Percentiles rank a stretch among this genome's conserved stretches.
Evolutionary conservation across 2,113 vertebrate species (phyloP).

Genomic region (Empidonax alnorum): DNA sequence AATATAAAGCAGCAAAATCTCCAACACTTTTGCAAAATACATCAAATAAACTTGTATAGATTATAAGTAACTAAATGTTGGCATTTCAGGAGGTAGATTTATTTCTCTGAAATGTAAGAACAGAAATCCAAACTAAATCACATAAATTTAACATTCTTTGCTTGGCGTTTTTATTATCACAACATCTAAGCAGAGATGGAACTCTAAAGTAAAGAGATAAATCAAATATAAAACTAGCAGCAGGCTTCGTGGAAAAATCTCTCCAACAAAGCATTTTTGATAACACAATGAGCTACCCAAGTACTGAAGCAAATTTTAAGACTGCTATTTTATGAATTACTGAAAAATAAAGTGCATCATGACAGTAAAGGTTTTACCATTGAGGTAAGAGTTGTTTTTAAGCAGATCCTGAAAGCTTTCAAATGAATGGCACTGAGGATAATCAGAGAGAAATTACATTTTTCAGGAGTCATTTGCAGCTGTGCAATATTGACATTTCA

Average conservation of each 20-base stretch:
- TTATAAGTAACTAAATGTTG: neutral
- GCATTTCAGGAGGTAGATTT: neutral
- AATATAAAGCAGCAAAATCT: slow-evolving; percentile 46
- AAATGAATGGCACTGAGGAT: neutral
- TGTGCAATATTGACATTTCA: neutral
- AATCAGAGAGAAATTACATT: neutral
- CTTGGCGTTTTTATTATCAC: slow-evolving; percentile 36
- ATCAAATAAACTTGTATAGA: slow-evolving; percentile 30
- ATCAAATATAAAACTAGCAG: slow-evolving; percentile 45
- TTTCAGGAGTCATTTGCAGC: neutral
- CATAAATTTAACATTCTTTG: slow-evolving; percentile 24
- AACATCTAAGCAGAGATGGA: slow-evolving; percentile 36
- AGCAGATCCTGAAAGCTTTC: neutral
- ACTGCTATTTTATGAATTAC: neutral
- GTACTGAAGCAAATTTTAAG: slow-evolving; percentile 31
- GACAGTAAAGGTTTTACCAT: slow-evolving; percentile 8
- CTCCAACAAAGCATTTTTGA: slow-evolving; percentile 22
- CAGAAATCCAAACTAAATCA: slow-evolving; percentile 21
- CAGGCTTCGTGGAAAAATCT: slow-evolving; percentile 27
- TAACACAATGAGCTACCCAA: slow-evolving; percentile 8
- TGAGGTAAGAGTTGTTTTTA: neutral
- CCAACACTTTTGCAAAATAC: neutral
- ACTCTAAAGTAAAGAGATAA: slow-evolving; percentile 37
- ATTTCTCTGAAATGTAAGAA: slow-evolving; percentile 2
- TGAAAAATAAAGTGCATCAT: slow-evolving; percentile 7